These are phyloP conservation scores for Barbus barbus DNA, from an alignment of 2,113 vertebrate species.

Conservation along the genomic window DNA sequence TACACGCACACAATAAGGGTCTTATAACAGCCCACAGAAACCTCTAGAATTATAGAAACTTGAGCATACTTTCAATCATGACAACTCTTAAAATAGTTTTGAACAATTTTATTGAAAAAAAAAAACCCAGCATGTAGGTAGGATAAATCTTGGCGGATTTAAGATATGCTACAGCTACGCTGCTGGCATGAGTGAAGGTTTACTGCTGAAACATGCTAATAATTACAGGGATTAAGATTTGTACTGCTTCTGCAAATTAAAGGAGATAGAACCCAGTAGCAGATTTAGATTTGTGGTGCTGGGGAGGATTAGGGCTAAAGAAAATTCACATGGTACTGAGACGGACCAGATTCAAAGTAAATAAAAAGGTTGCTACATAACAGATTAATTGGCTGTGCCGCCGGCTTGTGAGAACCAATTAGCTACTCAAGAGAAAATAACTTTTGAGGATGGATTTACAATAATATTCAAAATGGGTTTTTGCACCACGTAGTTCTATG, in stretches of 20 bases:
- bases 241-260: neutral
- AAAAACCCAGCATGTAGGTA: too few species aligned
- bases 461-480: too few species aligned
- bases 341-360: too few species aligned
- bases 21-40: neutral
- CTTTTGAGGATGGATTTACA: too few species aligned
- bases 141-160: neutral
- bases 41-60: neutral
- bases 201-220: neutral
- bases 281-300: neutral
- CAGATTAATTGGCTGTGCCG: too few species aligned
- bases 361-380: too few species aligned
- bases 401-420: neutral
- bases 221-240: neutral
- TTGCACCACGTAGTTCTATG: too few species aligned
- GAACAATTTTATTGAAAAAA: neutral
- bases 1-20: conserved; percentile 18
- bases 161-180: neutral
- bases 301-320: neutral
- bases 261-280: neutral
- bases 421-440: neutral
- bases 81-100: neutral
- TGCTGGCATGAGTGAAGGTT: neutral
- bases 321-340: neutral
- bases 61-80: neutral